These are phyloP conservation scores for Crepidodera aurea DNA, from an alignment of 2,888 invertebrate genomes.

Conservation along the genomic window DNA sequence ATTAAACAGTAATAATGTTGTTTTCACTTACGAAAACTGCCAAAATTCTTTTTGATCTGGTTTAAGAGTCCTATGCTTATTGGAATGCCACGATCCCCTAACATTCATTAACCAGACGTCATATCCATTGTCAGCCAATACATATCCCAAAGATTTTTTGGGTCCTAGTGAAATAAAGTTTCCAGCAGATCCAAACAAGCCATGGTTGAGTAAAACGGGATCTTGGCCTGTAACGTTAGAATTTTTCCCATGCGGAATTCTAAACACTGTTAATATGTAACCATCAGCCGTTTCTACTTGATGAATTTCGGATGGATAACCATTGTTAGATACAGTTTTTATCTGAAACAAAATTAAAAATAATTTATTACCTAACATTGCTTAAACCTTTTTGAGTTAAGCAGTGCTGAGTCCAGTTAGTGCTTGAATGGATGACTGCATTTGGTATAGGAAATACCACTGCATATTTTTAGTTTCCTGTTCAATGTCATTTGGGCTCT, in stretches of 20 bases:
- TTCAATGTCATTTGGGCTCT: too few species aligned
- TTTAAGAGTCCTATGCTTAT: slow-evolving; percentile 64
- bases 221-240: slow-evolving; percentile 60
- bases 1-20: too few species aligned
- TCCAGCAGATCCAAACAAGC: slow-evolving; percentile 75
- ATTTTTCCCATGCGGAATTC: slow-evolving; percentile 68
- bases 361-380: slow-evolving; percentile 30
- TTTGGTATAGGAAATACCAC: too few species aligned
- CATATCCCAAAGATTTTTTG: slow-evolving; percentile 66
- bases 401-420: not conserved
- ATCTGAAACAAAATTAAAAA: slow-evolving; percentile 10
- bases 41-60: slow-evolving; percentile 53
- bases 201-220: slow-evolving; percentile 50
- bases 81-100: slow-evolving; percentile 76
- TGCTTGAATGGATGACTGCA: not conserved
- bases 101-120: slow-evolving; percentile 87
- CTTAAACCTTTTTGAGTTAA: too few species aligned
- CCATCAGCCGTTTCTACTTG: slow-evolving; percentile 74
- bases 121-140: slow-evolving; percentile 73
- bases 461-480: too few species aligned
- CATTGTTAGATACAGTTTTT: slow-evolving; percentile 8
- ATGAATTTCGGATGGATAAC: slow-evolving; percentile 71
- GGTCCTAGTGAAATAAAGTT: slow-evolving; percentile 80
- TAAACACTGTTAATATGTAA: slow-evolving; percentile 76
- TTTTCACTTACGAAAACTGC: slow-evolving; percentile 44